Percentiles rank a stretch among this genome's conserved stretches.
Evolutionary conservation across 1,140 invertebrate species (phyloP).

Genomic region (Campoletis sonorensis): DNA sequence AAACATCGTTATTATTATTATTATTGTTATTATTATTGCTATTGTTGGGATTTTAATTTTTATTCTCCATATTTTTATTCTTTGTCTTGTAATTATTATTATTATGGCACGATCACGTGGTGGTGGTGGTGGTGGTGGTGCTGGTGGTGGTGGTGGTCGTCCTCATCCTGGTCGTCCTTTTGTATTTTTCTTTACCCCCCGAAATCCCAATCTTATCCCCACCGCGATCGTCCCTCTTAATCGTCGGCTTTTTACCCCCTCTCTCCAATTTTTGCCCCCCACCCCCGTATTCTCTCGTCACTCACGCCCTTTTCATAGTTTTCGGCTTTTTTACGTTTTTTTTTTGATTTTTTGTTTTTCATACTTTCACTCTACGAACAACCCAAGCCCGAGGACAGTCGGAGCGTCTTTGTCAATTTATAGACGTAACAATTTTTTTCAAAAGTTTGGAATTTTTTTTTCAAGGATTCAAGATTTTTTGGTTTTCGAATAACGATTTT

Average conservation of each 20-base stretch:
- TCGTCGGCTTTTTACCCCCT: too few species aligned
- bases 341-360: neutral
- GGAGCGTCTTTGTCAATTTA: slow-evolving; percentile 21
- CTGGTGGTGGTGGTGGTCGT: slow-evolving; percentile 2
- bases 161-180: neutral
- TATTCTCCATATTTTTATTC: neutral
- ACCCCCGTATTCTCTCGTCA: neutral
- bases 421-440: slow-evolving; percentile 26
- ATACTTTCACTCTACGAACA: neutral
- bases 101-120: neutral
- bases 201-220: neutral
- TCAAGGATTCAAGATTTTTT: too few species aligned
- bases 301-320: neutral
- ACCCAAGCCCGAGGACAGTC: neutral
- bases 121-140: slow-evolving; percentile 16
- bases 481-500: too few species aligned
- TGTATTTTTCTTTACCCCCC: neutral
- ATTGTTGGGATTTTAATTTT: too few species aligned
- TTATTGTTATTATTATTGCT: neutral
- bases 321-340: neutral
- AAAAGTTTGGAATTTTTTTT: slow-evolving; percentile 35
- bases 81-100: slow-evolving; percentile 5
- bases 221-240: neutral
- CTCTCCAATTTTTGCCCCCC: too few species aligned
- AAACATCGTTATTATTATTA: slow-evolving; percentile 20